Evolutionary conservation across 2,888 invertebrate species (phyloP), one percentile per base, ranked within the genome.

Genomic region (Mesopsocus fuscifrons): DNA sequence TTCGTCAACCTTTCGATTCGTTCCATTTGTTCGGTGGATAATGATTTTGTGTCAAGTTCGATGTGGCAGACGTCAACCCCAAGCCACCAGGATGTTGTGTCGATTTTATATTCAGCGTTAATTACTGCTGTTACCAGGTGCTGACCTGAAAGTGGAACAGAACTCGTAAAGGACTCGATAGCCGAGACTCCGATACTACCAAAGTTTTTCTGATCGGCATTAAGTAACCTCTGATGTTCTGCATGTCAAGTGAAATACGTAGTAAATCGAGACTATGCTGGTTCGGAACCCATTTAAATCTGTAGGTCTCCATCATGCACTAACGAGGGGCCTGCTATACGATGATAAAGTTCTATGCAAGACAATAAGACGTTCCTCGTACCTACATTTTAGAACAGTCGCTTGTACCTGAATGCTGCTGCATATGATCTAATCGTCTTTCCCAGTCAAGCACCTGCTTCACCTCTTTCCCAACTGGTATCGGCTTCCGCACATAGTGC

Each of bases 401-500:
- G 26, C 11, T 26, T 26, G 11, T 6, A 75, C 82, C 82, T 54
- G 87, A 82, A 65, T 89, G 88, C 54, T 88, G 88, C 55, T 88
- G 88, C 88, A 88, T 89, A 55, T 88, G 83, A 57, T 88, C 87
- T 56, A 82, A 74, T 41, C 88, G 64, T 46, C 85, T 66, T 0
- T 67, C 59, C 87, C 87, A 89, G 57, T 87, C 71, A 3, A 88
- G 56, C 18, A 57, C 63, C 54, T 80, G 71, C 8, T 62, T 58
- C 0, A 83, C 82, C 32, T 62, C 57, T 1, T 69, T 61, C 0
- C 81, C 83, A 17, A 67, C 61, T 32, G 67, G 63, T 5, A 87
- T 57, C 0, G 77, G 71, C 56, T 52, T 58, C 45, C 59, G 64
- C 0, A 77, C 67, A 58, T 77, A 82, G 57, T 87, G 83, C 5